Conservation (phyloP, 2,113 vertebrate species). For the Pteruthius melanotis region DNA sequence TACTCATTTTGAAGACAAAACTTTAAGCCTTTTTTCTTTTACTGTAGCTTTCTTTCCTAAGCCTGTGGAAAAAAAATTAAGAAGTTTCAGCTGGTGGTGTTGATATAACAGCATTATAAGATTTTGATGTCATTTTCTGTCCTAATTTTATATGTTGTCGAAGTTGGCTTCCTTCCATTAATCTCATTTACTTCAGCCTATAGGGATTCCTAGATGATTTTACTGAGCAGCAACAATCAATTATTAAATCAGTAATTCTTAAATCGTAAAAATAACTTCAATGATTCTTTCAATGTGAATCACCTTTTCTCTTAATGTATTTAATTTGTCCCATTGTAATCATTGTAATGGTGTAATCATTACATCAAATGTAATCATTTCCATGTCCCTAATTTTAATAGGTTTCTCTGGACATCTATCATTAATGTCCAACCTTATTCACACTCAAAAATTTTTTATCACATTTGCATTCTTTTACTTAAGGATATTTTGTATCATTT, state of each 20-base stretch:
- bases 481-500: background rate
- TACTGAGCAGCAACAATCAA: background rate
- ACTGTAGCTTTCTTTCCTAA: background rate
- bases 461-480: background rate
- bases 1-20: background rate
- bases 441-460: background rate
- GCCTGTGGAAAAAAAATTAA: rapidly evolving
- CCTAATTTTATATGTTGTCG: background rate
- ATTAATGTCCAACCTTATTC: background rate
- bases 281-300: background rate
- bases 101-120: background rate
- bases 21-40: background rate
- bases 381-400: background rate
- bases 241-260: background rate
- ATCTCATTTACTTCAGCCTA: background rate
- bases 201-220: background rate
- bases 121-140: background rate
- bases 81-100: background rate
- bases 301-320: background rate
- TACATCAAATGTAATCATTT: background rate
- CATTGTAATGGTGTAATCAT: background rate
- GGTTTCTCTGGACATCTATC: background rate
- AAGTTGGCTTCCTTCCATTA: background rate
- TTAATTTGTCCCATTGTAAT: background rate
- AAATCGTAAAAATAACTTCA: background rate